Base-by-base conservation (phyloP, 2,113 vertebrate genomes). In the Sardina pilchardus region DNA sequence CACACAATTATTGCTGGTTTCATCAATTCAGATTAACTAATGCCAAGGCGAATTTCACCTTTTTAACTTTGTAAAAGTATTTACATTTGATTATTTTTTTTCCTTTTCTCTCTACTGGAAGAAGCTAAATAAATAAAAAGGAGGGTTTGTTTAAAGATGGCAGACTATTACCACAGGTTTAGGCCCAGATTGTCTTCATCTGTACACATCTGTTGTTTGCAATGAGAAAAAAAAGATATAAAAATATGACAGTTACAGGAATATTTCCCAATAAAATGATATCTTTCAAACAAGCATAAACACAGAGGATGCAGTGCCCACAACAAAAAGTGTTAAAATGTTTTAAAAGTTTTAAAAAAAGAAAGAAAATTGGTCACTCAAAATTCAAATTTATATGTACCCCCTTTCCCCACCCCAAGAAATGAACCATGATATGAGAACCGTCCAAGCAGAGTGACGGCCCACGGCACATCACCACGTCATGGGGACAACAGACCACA, bases 1-100 rank as follows among this genome's bases (percentile, higher is more conserved):
- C 93, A 94, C 89, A 95, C 93, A 94, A 21, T 97, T 98, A 97
- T 97, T 97, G 96, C 95, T 96, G 94, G 92, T 95, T 95, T 93
- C 94, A 95, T 89, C 93, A 94, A 93, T 93, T 93, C 91, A 94
- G 92, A 93, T 95, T 95, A 78, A 94, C 95, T 96, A 93, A 95
- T 95, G 95, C 93, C 90, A 93, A 94, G 89, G 90, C 88, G 91
- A 92, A 88, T 88, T 91, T 78, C 59, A 89, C 30, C 30, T 78
- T 91, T 85, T 93, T 87, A 34, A 59, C 85, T 82, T 85, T 90
- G 88, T 86, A 92, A 87, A 90, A 95, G 88, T 97, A 97, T 97
- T 94, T 97, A 97, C 94, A 97, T 84, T 94, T 94, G 92, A 95
- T 95, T 95, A 95, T 92, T 93, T 92, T 93, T 92, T 87, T 95